phyloP scores from a whole-genome alignment of 2,888 invertebrate species.

The Drosophila diplacantha region DNA sequence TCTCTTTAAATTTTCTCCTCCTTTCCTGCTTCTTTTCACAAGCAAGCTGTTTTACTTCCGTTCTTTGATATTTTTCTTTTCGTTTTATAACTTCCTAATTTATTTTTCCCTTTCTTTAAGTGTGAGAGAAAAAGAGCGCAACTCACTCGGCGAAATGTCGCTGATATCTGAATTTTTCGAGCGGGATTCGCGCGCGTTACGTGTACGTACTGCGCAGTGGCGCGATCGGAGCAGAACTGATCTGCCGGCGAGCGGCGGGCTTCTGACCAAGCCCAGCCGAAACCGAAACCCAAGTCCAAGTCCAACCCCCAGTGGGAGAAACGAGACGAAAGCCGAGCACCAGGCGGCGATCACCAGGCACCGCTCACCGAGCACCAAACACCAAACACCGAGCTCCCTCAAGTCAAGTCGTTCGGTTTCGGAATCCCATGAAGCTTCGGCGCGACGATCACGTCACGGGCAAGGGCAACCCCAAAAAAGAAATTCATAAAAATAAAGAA shows the following conservation, averaged over 20 bases:
- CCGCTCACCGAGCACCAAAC: slow-evolving; percentile 11
- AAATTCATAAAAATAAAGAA: background rate
- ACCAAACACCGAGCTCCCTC: slow-evolving; percentile 35
- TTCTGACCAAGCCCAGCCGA: slow-evolving; percentile 32
- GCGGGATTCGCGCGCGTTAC: slow-evolving; percentile 4
- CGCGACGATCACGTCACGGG: slow-evolving; percentile 10
- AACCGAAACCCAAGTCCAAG: slow-evolving; percentile 54
- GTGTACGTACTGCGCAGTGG: slow-evolving; percentile 59
- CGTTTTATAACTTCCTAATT: background rate
- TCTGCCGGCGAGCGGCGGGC: slow-evolving; percentile 49
- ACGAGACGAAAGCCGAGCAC: slow-evolving; percentile 13
- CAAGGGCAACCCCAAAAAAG: slow-evolving; percentile 26
- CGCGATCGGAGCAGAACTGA: slow-evolving; percentile 74
- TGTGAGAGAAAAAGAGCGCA: slow-evolving; percentile 6
- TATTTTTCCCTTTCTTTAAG: background rate
- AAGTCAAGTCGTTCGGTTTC: background rate
- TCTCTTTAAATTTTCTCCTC: background rate
- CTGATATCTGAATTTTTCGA: slow-evolving; percentile 16
- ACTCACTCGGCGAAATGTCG: slow-evolving; percentile 28
- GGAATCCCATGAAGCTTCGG: background rate
- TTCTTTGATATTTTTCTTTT: background rate
- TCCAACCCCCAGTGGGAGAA: slow-evolving; percentile 50
- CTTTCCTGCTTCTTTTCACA: background rate
- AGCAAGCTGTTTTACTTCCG: background rate
- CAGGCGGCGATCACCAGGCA: background rate